These are phyloP conservation scores for Sebastes minor DNA, from an alignment of 2,797 vertebrate genomes.

Conservation along the genomic window DNA sequence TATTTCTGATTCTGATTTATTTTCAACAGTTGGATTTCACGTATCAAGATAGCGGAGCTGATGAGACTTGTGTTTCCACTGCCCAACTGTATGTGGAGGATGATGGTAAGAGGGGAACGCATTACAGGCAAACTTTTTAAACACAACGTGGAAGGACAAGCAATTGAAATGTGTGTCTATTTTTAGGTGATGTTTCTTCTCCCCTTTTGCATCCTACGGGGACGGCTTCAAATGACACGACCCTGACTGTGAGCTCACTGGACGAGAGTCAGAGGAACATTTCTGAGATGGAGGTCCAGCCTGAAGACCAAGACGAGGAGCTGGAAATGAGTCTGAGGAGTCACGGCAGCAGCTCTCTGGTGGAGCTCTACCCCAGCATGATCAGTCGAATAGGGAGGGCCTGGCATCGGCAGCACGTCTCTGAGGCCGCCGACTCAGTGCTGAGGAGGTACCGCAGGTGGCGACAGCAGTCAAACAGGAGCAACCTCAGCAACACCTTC, in stretches of 20 bases:
- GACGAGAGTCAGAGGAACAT: slow-evolving; percentile 33
- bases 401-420: slow-evolving; percentile 57
- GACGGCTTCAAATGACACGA: not conserved
- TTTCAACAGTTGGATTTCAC: slow-evolving; percentile 48
- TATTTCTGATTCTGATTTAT: not conserved
- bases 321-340: slow-evolving; percentile 76
- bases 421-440: slow-evolving; percentile 56
- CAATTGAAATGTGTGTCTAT: not conserved
- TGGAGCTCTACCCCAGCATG: slow-evolving; percentile 80
- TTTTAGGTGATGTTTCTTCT: not conserved
- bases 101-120: slow-evolving; percentile 24
- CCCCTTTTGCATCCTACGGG: slow-evolving; percentile 18
- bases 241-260: slow-evolving; percentile 12
- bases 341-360: slow-evolving; percentile 54
- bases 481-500: slow-evolving; percentile 26
- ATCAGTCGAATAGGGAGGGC: slow-evolving; percentile 70
- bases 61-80: not conserved
- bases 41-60: not conserved
- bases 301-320: slow-evolving; percentile 72
- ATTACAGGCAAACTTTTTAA: not conserved
- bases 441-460: slow-evolving; percentile 73
- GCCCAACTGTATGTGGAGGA: not conserved
- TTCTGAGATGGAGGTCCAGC: slow-evolving; percentile 38
- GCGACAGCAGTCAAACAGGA: slow-evolving; percentile 38
- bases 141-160: not conserved